A percentile compares a stretch with the other conserved stretches of the same genome.
Conservation (phyloP, 2,113 vertebrate species). For the Xiphophorus hellerii region DNA sequence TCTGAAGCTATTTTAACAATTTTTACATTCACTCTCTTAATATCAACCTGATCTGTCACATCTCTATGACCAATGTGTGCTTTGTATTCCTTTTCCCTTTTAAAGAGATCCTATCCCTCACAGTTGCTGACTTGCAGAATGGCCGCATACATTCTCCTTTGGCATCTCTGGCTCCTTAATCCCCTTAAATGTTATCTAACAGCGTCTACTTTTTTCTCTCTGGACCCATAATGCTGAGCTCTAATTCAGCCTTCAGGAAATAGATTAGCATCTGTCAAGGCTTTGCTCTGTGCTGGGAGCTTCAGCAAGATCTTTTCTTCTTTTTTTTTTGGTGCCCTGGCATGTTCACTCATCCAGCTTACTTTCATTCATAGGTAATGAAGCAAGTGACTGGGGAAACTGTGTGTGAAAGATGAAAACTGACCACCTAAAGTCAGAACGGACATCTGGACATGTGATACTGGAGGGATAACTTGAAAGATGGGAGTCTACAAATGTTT, state of each 20-base stretch:
- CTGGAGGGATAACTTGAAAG: constrained; percentile 23
- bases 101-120: not conserved
- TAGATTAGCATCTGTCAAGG: constrained; percentile 65
- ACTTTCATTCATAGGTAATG: constrained; percentile 60
- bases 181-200: constrained; percentile 38
- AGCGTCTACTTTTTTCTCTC: constrained; percentile 21
- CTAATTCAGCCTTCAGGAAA: constrained; percentile 60
- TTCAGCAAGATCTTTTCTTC: constrained; percentile 43
- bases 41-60: constrained; percentile 4
- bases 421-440: constrained; percentile 34
- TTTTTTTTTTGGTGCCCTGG: constrained; percentile 46
- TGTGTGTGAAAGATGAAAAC: constrained; percentile 32
- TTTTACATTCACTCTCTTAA: not conserved
- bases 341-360: constrained; percentile 62
- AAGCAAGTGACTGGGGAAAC: constrained; percentile 51
- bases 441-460: constrained; percentile 56
- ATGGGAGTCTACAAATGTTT: constrained; percentile 46
- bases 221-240: constrained; percentile 36
- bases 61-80: constrained; percentile 5
- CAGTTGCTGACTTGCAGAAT: not conserved
- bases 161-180: constrained; percentile 10
- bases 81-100: constrained; percentile 18
- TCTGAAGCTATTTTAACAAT: constrained; percentile 3
- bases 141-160: constrained; percentile 7
- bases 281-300: constrained; percentile 37